A percentile compares a stretch with the other conserved stretches of the same genome.
phyloP scores from a whole-genome alignment of 2,113 vertebrate genomes.

The Sinocyclocheilus anshuiensis region DNA sequence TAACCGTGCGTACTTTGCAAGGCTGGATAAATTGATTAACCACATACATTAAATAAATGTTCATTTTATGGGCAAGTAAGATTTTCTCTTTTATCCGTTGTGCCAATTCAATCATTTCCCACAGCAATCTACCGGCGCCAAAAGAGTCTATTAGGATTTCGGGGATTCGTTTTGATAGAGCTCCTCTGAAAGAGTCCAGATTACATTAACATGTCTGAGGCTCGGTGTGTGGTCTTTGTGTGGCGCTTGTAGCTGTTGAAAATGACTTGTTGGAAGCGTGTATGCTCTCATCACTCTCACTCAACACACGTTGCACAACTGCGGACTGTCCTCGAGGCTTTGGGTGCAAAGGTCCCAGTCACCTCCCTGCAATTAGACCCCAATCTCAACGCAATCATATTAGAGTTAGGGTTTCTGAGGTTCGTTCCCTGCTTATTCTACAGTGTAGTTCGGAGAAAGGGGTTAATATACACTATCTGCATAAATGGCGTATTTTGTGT shows the following conservation, averaged over 20 bases:
- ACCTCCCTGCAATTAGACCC: slow-evolving; percentile 94
- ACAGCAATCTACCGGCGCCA: slow-evolving; percentile 76
- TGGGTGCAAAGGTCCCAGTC: slow-evolving; percentile 84
- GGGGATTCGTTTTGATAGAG: slow-evolving; percentile 84
- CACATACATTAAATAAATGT: slow-evolving; percentile 39
- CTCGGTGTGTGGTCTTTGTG: slow-evolving; percentile 99
- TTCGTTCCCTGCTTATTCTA: slow-evolving; percentile 78
- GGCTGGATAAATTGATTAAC: slow-evolving; percentile 8
- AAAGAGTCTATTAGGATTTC: slow-evolving; percentile 91
- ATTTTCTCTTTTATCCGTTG: slow-evolving; percentile 47
- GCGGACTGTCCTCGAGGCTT: slow-evolving; percentile 87
- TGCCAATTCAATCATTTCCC: slow-evolving; percentile 61
- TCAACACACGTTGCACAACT: slow-evolving; percentile 89
- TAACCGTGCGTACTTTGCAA: neutral
- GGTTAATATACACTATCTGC: neutral
- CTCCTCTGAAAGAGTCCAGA: slow-evolving; percentile 89
- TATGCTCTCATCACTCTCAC: slow-evolving; percentile 92
- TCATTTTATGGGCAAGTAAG: slow-evolving; percentile 21
- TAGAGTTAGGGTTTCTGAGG: slow-evolving; percentile 84
- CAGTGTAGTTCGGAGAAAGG: slow-evolving; percentile 29
- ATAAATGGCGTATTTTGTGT: neutral
- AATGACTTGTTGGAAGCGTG: slow-evolving; percentile 99
- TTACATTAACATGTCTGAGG: slow-evolving; percentile 99
- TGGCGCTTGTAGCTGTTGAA: slow-evolving; percentile 96
- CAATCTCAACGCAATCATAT: slow-evolving; percentile 92